These are phyloP conservation scores for Botia almorhae DNA, from an alignment of 2,797 vertebrate genomes.

Conservation along the genomic window DNA sequence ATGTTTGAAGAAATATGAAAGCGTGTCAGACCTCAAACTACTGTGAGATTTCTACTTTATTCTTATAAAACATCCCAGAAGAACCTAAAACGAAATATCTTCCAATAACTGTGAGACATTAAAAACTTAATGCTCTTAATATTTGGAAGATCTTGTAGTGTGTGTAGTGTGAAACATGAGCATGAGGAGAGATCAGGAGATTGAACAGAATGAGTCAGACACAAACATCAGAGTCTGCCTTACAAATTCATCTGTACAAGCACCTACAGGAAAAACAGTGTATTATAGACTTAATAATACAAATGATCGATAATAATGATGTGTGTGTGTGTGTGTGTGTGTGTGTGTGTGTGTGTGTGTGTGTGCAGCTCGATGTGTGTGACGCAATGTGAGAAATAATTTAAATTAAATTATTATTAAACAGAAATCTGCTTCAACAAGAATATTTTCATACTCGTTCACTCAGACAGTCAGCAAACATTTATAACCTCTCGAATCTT, in stretches of 20 bases:
- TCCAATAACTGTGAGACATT: neutral
- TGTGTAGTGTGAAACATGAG: no score
- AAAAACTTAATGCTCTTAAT: neutral
- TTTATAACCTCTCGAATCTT: neutral
- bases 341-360: neutral
- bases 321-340: no score
- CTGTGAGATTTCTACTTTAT: no score
- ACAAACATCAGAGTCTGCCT: neutral
- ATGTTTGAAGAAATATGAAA: neutral
- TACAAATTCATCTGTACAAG: no score
- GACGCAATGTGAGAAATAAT: neutral
- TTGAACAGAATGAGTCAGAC: neutral
- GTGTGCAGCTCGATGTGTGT: neutral
- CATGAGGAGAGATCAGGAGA: no score
- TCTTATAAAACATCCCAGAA: neutral
- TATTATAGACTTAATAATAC: no score
- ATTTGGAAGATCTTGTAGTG: no score
- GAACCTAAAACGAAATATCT: neutral
- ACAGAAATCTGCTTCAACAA: neutral
- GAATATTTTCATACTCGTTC: neutral
- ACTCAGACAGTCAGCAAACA: neutral
- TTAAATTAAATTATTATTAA: neutral
- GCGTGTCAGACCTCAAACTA: neutral
- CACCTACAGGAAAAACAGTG: no score
- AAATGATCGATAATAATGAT: no score